Evolutionary conservation across 2,797 vertebrate genomes (phyloP).

Genomic region (Macrochelys suwanniensis): DNA sequence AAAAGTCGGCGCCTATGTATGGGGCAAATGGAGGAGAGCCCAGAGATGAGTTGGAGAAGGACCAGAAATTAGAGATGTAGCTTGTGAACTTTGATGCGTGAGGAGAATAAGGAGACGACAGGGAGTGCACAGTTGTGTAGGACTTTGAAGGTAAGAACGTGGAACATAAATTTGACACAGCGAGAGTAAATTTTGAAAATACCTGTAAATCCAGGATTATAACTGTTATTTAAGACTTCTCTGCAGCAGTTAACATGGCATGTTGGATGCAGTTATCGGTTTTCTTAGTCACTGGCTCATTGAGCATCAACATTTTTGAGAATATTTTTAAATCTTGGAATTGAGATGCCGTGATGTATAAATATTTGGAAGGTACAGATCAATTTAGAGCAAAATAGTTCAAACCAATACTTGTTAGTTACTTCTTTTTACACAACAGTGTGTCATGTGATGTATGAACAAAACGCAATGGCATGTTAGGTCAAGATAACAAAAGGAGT

Average conservation of each 20-base stretch:
- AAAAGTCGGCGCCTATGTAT: too few species aligned
- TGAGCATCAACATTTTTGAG: background rate
- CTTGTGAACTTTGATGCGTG: background rate
- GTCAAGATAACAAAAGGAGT: background rate
- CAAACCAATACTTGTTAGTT: background rate
- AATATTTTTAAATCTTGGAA: accelerated
- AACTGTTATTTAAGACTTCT: accelerated
- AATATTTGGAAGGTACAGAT: background rate
- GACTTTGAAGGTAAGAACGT: accelerated
- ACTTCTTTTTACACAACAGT: background rate
- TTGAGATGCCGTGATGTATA: accelerated
- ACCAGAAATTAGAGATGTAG: accelerated
- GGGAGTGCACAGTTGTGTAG: background rate
- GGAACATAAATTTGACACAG: accelerated
- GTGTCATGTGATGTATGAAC: background rate
- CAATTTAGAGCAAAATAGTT: background rate
- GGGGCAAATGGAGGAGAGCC: background rate
- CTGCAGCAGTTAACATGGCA: accelerated
- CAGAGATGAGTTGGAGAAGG: accelerated
- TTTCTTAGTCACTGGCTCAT: accelerated
- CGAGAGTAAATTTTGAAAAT: background rate
- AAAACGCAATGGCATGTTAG: background rate
- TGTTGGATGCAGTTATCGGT: background rate
- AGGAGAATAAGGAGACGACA: background rate
- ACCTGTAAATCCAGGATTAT: accelerated